phyloP scores from a whole-genome alignment of 2,888 invertebrate species.

The Mantis religiosa region DNA sequence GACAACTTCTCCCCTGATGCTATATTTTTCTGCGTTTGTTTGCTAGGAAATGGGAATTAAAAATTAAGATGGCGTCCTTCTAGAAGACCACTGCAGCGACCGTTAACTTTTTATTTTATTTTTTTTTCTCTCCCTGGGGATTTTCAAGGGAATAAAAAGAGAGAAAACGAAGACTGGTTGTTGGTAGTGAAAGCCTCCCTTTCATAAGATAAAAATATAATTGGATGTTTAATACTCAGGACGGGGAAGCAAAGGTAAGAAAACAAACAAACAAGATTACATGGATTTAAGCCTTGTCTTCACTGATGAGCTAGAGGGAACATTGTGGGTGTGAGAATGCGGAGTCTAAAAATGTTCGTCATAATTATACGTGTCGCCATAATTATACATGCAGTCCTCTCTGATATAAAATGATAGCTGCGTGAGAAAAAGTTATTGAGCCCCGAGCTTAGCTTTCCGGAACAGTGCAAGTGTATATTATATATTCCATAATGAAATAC shows the following conservation, averaged over 20 bases:
- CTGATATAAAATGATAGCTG: background rate
- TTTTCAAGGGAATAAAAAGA: background rate
- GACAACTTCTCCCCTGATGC: background rate
- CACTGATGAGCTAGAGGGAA: background rate
- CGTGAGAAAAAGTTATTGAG: too few relatives aligned
- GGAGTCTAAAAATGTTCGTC: background rate
- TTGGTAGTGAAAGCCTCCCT: background rate
- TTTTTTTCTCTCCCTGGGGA: background rate
- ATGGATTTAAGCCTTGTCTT: background rate
- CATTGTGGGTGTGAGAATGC: background rate
- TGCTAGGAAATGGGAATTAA: background rate
- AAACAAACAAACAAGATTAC: background rate
- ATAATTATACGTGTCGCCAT: background rate
- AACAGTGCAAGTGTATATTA: background rate
- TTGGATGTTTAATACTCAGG: background rate
- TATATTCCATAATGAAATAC: background rate
- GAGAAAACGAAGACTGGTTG: background rate
- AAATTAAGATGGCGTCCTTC: background rate
- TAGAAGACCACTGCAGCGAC: background rate
- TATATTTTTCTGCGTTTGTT: background rate
- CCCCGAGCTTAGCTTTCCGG: background rate
- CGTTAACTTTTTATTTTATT: background rate
- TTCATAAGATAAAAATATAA: background rate
- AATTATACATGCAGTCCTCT: background rate
- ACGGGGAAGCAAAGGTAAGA: background rate